Conservation (phyloP, 2,113 vertebrate genomes). For the Tringa solitaria region DNA sequence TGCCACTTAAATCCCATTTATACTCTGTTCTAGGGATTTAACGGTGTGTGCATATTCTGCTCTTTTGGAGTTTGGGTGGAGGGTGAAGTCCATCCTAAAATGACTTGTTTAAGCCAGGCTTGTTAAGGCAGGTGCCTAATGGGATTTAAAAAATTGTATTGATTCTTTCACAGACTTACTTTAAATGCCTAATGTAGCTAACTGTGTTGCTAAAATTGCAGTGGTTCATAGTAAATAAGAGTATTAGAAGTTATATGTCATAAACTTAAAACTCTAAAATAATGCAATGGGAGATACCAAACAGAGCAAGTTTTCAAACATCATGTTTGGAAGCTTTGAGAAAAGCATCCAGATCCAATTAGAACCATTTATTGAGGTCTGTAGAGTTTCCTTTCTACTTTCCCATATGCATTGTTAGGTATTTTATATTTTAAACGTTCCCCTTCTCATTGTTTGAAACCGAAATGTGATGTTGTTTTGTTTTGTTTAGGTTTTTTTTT, state of each 20-base stretch:
- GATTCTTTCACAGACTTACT: background rate
- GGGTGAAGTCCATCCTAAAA: background rate
- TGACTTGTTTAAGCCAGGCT: background rate
- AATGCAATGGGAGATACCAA: background rate
- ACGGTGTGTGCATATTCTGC: background rate
- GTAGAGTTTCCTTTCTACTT: background rate
- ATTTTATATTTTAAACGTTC: background rate
- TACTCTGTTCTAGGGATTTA: background rate
- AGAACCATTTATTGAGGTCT: background rate
- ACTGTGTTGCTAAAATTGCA: constrained; percentile 16
- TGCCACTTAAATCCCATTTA: background rate
- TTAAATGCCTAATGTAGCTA: background rate
- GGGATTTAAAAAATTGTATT: background rate
- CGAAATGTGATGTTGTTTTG: background rate
- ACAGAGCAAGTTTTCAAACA: background rate
- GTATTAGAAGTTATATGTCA: background rate
- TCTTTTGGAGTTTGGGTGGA: background rate
- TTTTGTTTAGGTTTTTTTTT: no score
- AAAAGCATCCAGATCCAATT: background rate
- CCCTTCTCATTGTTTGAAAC: background rate
- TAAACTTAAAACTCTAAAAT: background rate
- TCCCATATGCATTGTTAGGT: background rate
- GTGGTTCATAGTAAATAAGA: constrained; percentile 20
- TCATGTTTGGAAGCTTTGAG: background rate
- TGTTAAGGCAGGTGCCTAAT: background rate